A percentile compares a stretch with the other conserved stretches of the same genome.
Conservation (phyloP, 1,140 invertebrate species). For the Chlorops oryzae region DNA sequence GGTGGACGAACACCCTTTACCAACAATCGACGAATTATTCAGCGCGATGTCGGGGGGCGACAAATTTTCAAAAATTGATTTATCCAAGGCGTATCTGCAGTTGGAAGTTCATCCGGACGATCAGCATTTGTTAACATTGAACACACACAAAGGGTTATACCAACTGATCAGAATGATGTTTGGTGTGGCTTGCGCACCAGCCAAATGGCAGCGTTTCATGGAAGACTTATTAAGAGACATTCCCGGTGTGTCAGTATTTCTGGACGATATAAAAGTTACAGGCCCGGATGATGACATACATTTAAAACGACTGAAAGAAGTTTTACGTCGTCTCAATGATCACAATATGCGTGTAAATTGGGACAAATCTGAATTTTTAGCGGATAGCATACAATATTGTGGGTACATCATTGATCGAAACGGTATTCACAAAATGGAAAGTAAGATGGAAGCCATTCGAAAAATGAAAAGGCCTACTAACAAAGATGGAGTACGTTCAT, state of each 20-base stretch:
- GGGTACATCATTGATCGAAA: slow-evolving; percentile 28
- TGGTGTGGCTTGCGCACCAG: slow-evolving; percentile 22
- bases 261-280: slow-evolving; percentile 28
- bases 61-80: slow-evolving; percentile 23
- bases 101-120: slow-evolving; percentile 16
- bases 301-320: slow-evolving; percentile 15
- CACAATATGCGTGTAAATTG: slow-evolving; percentile 23
- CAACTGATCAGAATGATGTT: slow-evolving; percentile 18
- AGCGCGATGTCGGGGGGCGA: slow-evolving; percentile 16
- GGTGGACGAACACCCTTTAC: slow-evolving; percentile 46
- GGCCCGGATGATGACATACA: slow-evolving; percentile 9
- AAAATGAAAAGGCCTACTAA: slow-evolving; percentile 18
- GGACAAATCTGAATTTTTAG: slow-evolving; percentile 22
- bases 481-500: slow-evolving; percentile 22
- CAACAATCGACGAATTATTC: slow-evolving; percentile 46
- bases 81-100: slow-evolving; percentile 23
- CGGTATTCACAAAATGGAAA: slow-evolving; percentile 20
- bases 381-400: slow-evolving; percentile 25
- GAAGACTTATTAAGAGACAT: slow-evolving; percentile 23
- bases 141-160: slow-evolving; percentile 20
- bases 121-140: slow-evolving; percentile 17
- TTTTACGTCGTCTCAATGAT: slow-evolving; percentile 21
- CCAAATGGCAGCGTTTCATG: slow-evolving; percentile 23
- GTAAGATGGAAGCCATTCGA: slow-evolving; percentile 20
- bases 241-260: slow-evolving; percentile 21